These are phyloP conservation scores for Achatina immaculata DNA, from an alignment of 1,140 invertebrate genomes.

Conservation along the genomic window DNA sequence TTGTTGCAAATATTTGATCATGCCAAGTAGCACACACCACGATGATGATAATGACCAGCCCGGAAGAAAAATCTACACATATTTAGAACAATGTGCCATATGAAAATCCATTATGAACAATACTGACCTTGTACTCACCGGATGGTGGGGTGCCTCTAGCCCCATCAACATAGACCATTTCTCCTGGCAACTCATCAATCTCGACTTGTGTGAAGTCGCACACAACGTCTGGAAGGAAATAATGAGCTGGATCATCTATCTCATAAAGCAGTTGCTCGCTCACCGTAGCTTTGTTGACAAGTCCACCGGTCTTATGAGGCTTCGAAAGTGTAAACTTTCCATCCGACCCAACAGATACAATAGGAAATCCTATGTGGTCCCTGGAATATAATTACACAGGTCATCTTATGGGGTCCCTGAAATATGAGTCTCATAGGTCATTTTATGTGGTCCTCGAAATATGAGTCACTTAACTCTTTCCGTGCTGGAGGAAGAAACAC, in stretches of 20 bases:
- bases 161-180: constrained; percentile 70
- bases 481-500: too few species aligned
- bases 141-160: constrained; percentile 72
- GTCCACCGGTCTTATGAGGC: constrained; percentile 72
- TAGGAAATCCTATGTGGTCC: constrained; percentile 74
- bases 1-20: too few species aligned
- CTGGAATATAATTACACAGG: constrained; percentile 46
- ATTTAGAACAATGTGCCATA: too few species aligned
- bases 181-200: constrained; percentile 63
- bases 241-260: constrained; percentile 72
- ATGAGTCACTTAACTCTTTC: too few species aligned
- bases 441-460: too few species aligned
- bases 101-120: constrained; percentile 7
- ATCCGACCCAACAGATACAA: constrained; percentile 71
- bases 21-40: too few species aligned
- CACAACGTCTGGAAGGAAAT: constrained; percentile 74
- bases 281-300: constrained; percentile 71
- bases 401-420: not conserved
- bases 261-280: constrained; percentile 75
- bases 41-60: too few species aligned
- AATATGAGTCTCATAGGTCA: too few species aligned
- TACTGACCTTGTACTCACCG: constrained; percentile 71
- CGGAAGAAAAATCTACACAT: too few species aligned
- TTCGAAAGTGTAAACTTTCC: constrained; percentile 73
- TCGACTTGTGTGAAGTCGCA: constrained; percentile 74